A percentile compares a stretch with the other conserved stretches of the same genome.
These are phyloP conservation scores for Allacma fusca DNA, from an alignment of 2,888 invertebrate genomes.

Conservation along the genomic window DNA sequence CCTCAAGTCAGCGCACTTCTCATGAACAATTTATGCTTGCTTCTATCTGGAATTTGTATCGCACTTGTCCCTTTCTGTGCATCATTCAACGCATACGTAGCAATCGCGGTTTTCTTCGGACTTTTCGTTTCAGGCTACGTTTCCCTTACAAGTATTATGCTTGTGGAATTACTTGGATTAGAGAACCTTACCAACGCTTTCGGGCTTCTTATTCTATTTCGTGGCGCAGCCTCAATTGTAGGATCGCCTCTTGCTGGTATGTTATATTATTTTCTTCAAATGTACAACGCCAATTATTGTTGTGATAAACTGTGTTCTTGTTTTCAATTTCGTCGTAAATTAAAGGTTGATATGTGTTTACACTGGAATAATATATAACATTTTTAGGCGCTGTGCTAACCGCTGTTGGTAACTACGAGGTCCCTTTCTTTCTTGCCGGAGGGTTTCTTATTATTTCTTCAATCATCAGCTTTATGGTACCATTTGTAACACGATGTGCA, in stretches of 20 bases:
- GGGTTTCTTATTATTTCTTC: conserved; percentile 86
- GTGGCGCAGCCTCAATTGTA: conserved; percentile 91
- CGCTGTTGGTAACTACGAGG: conserved; percentile 80
- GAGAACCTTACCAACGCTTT: conserved; percentile 97
- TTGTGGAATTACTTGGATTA: conserved; percentile 93
- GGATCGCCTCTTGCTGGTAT: conserved; percentile 68
- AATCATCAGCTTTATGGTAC: conserved; percentile 72
- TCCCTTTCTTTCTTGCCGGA: conserved; percentile 93
- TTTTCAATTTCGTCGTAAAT: no score
- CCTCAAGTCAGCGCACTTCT: conserved; percentile 83
- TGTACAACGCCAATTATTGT: not conserved
- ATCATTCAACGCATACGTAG: conserved; percentile 77
- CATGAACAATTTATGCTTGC: conserved; percentile 91
- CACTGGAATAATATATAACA: conserved; percentile 11
- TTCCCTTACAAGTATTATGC: conserved; percentile 95
- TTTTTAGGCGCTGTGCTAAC: conserved; percentile 85
- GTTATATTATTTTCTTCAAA: no score
- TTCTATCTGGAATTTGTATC: conserved; percentile 87
- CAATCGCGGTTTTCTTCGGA: conserved; percentile 87
- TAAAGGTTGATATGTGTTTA: not conserved
- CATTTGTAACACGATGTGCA: conserved; percentile 60
- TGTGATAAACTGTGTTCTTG: no score
- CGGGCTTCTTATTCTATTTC: conserved; percentile 91
- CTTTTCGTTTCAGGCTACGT: conserved; percentile 94
- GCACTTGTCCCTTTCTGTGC: conserved; percentile 83